phyloP scores from a whole-genome alignment of 2,888 invertebrate species.

The Euzetes globulus region DNA sequence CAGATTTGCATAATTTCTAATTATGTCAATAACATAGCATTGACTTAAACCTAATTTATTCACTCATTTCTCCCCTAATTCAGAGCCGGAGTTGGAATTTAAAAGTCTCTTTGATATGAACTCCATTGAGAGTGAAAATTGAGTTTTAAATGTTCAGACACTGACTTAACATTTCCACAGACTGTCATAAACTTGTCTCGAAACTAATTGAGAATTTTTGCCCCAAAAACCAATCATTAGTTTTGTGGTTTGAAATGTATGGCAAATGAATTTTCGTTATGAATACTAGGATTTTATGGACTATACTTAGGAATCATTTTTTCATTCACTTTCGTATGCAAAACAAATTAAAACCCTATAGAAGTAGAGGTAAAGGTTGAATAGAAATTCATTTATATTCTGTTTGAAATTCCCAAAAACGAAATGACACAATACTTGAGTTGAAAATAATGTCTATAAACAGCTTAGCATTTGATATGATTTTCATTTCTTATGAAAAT shows the following conservation, averaged over 20 bases:
- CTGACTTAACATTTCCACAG: background rate
- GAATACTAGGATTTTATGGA: background rate
- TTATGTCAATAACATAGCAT: conserved; percentile 10
- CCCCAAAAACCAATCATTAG: too few species aligned
- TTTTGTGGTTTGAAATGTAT: background rate
- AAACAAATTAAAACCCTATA: background rate
- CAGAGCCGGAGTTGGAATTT: background rate
- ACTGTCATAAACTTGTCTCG: background rate
- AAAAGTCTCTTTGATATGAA: background rate
- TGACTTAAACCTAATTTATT: background rate
- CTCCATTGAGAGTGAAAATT: conserved; percentile 13
- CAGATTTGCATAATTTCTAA: conserved; percentile 21
- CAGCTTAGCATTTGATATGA: background rate
- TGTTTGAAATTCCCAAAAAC: background rate
- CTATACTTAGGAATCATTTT: background rate
- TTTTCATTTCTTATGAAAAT: background rate
- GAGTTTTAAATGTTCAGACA: conserved; percentile 5
- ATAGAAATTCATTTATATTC: background rate
- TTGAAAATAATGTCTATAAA: too few species aligned
- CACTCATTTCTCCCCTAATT: background rate
- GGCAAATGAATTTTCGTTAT: background rate
- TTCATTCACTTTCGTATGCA: background rate
- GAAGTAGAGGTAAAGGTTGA: background rate
- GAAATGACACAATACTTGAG: background rate
- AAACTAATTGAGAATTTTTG: background rate